Conservation (phyloP, 1,140 invertebrate species). For the Drosophila pseudoananassae region DNA sequence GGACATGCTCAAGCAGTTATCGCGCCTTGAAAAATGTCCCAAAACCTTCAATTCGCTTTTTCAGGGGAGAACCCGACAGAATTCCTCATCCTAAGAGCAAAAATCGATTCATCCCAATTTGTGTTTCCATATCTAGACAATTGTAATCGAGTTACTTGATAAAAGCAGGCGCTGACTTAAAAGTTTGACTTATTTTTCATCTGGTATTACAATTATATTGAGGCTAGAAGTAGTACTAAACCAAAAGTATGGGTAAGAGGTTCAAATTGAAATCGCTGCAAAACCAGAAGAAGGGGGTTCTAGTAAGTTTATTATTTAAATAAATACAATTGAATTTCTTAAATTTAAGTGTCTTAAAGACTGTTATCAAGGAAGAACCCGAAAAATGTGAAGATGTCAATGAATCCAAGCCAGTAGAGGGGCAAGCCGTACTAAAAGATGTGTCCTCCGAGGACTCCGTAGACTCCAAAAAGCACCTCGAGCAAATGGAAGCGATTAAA, state of each 20-base stretch:
- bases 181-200: not conserved
- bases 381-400: not conserved
- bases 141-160: not conserved
- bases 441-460: not conserved
- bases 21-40: constrained; percentile 19
- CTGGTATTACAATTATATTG: not conserved
- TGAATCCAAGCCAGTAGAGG: not conserved
- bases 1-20: constrained; percentile 32
- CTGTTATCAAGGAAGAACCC: not conserved
- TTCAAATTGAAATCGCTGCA: constrained; percentile 18
- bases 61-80: constrained; percentile 5
- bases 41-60: constrained; percentile 20
- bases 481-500: constrained; percentile 24
- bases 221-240: not conserved
- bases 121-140: constrained; percentile 8
- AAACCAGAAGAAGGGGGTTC: constrained; percentile 23
- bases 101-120: not conserved
- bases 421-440: not conserved
- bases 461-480: constrained; percentile 13
- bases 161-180: constrained; percentile 7
- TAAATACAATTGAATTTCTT: not conserved
- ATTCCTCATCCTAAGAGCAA: constrained; percentile 8
- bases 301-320: not conserved
- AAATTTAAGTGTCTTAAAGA: not conserved
- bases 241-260: constrained; percentile 38